Evolutionary conservation across 2,888 invertebrate species (phyloP).

Genomic region (Hirudinaria manillensis): DNA sequence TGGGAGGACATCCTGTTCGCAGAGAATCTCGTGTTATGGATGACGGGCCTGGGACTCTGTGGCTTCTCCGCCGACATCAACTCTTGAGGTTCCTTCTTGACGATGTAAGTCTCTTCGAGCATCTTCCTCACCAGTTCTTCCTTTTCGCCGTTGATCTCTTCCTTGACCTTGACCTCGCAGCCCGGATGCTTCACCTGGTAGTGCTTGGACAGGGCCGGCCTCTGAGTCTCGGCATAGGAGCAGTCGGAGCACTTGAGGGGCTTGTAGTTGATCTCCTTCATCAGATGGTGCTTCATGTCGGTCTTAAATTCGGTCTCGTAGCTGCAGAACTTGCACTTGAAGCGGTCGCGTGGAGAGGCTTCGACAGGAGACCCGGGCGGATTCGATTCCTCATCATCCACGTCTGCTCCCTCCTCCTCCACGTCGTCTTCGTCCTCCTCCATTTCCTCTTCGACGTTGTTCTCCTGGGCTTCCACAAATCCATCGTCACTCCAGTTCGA

Average conservation of each 20-base stretch:
- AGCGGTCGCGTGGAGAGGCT: not conserved
- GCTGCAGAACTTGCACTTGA: conserved; percentile 36
- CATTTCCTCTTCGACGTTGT: not conserved
- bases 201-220: conserved; percentile 35
- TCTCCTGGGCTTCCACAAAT: not conserved
- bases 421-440: conserved; percentile 20
- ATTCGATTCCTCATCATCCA: not conserved
- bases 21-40: not conserved
- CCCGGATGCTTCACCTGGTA: conserved; percentile 34
- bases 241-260: conserved; percentile 38
- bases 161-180: conserved; percentile 25
- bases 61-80: not conserved
- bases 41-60: not conserved
- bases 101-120: conserved; percentile 19
- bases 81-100: not conserved
- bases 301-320: conserved; percentile 30
- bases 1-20: not conserved
- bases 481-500: conserved; percentile 20
- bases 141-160: conserved; percentile 28
- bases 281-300: conserved; percentile 37
- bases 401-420: not conserved
- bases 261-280: conserved; percentile 38
- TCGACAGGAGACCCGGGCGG: not conserved
- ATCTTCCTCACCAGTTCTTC: conserved; percentile 33
- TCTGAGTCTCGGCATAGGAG: conserved; percentile 33